Evolutionary conservation across 30 jellyfish, hydroid and myxozoan genomes (phyloP), one percentile per base, ranked within the genome.

Genomic region (Chironex yamaguchii): DNA sequence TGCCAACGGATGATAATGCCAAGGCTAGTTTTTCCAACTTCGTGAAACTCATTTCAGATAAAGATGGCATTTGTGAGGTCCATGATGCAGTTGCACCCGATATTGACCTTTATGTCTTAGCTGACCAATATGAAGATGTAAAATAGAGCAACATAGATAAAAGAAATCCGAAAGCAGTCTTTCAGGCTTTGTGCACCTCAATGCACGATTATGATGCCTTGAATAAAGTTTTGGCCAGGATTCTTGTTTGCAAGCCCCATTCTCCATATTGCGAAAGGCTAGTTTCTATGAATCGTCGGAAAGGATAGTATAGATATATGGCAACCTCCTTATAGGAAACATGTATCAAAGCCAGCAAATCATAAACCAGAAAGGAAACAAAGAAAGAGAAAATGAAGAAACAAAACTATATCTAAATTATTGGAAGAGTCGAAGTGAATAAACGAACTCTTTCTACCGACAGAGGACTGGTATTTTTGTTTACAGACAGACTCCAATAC

Each of bases 181-280:
- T 71, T 68, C 85, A 49, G 49, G 85, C 82, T 69, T 34, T 69
- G 82, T 69, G 82, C 85, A 68, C 82, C 82, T 68, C 82, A 68
- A 29, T 68, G 82, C 74, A 68, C 72, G 67, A 68, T 68, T 68
- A 68, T 68, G 82, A 68, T 68, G 82, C 67, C 82, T 62, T 66
- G 79, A 66, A 66, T 12, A 66, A 22, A 66, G 82, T 28, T n/a
- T n/a, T 69, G 82, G 82, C 70, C 31, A 69, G 82, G 82, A 69
- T 69, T 69, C 82, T 69, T 30, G 82, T 69, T 71, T 71, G 72
- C 85, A 71, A 71, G 85, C 72, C 85, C 73, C 85, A 71, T 36
- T 71, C 85, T 71, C 70, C 85, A 32, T 68, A 71, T 71, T 71
- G 72, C 85, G 85, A 71, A 49, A 71, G 85, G 85, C 9, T 71